A percentile compares a stretch with the other conserved stretches of the same genome.
phyloP scores from a whole-genome alignment of 2,113 vertebrate genomes.

The Colistium nudipinnis region DNA sequence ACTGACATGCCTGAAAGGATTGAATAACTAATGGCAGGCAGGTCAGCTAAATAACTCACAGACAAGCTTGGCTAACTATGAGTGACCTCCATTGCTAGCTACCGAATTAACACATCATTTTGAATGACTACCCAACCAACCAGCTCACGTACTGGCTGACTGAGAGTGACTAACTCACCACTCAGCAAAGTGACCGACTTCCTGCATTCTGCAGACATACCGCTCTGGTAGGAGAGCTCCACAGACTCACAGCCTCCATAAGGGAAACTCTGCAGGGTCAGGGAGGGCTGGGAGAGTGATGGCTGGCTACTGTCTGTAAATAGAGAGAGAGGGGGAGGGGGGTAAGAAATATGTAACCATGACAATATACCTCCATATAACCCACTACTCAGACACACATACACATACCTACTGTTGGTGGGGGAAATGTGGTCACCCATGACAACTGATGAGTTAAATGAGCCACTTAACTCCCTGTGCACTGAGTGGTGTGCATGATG shows the following conservation, averaged over 20 bases:
- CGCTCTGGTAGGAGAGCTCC: slow-evolving; percentile 92
- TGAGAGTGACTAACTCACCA: not conserved
- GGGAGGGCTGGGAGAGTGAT: slow-evolving; percentile 89
- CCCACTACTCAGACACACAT: not conserved
- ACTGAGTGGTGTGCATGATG: slow-evolving; percentile 22
- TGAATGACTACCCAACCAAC: too few species aligned
- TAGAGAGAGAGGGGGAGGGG: slow-evolving; percentile 21
- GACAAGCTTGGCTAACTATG: too few species aligned
- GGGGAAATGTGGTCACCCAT: not conserved
- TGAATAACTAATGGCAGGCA: too few species aligned
- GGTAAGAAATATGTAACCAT: slow-evolving; percentile 4
- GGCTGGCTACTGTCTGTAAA: slow-evolving; percentile 89
- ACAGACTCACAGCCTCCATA: slow-evolving; percentile 94
- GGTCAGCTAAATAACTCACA: too few species aligned
- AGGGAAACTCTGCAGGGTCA: slow-evolving; percentile 95
- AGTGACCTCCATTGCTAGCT: not conserved
- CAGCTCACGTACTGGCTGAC: too few species aligned
- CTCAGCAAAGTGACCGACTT: not conserved
- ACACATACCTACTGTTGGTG: not conserved
- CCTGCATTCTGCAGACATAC: slow-evolving; percentile 50
- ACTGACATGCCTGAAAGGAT: not conserved
- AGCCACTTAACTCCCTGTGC: not conserved
- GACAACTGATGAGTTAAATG: slow-evolving; percentile 15
- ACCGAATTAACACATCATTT: too few species aligned
- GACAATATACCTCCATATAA: slow-evolving; percentile 5